Base-by-base conservation (phyloP, 2,113 vertebrate species). In the Petromus typicus region DNA sequence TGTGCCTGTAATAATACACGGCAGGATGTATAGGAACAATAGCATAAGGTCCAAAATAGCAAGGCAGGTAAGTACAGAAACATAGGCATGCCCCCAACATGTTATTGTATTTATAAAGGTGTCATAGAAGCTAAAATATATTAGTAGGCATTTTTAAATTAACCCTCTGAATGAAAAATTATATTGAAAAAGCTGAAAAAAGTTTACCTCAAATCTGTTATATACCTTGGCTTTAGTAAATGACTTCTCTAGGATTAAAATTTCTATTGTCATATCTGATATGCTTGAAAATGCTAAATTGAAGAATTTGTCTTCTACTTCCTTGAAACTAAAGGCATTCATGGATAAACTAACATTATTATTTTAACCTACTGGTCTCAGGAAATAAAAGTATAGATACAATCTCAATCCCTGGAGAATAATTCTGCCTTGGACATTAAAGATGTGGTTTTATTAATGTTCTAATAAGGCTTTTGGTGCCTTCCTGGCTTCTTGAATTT, bases 1-100 rank as follows among this genome's bases (percentile, higher is more conserved):
- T 92, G 61, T 89, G 79, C 67, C 89, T 93, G 59, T 45, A 94
- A 20, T 93, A 84, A 94, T 71, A 45, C 82, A 80, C n/a, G 95
- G 80, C 75, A 63, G 66, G 61, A 25, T 86, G 13, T 82, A 37
- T 22, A 93, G 43, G 59, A 89, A 86, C 37, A 40, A 34, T 67
- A 37, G n/a, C 51, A 34, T 59, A 17, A 83, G 7, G 30, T 69
- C 79, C 85, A 56, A 16, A 79, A 61, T 12, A 91, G 63, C 40
- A 73, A 66, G 3, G 14, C 22, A 1, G 76, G 1, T 71, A 80
- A 54, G 10, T 45, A 32, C 14, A 88, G 37, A 59, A 61, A 92
- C 0, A 30, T 43, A 30, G 67, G 17, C 73, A 12, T 4, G 5
- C 40, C 45, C 32, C 54, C 16, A 66, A 7, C 43, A 0, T 54